A percentile compares a stretch with the other conserved stretches of the same genome.
Conservation (phyloP, 2,888 invertebrate genomes). For the Furcula furcula region DNA sequence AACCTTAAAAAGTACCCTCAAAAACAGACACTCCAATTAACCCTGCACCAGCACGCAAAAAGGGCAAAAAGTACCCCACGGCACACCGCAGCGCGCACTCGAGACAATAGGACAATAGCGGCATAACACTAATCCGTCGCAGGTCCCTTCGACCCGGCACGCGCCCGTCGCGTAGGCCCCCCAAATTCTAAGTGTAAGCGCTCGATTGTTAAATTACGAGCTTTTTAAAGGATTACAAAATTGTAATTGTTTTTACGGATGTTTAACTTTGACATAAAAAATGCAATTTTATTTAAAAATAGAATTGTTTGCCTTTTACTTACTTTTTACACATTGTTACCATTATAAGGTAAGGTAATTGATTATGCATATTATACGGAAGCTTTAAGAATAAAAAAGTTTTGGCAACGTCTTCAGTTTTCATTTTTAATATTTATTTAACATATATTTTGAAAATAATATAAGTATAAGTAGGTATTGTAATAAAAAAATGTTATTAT, state of each 20-base stretch:
- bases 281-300: neutral
- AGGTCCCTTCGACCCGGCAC: constrained; percentile 34
- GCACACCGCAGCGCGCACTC: constrained; percentile 7
- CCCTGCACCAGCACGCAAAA: constrained; percentile 30
- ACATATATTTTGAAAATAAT: too few relatives aligned
- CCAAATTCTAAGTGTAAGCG: constrained; percentile 26
- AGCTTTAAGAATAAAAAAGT: too few relatives aligned
- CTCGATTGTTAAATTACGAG: constrained; percentile 34
- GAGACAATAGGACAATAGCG: constrained; percentile 54
- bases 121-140: constrained; percentile 52
- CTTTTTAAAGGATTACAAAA: constrained; percentile 33
- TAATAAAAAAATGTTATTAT: too few relatives aligned
- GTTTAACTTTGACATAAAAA: constrained; percentile 18
- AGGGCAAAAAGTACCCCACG: constrained; percentile 35
- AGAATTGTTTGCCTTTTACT: too few relatives aligned
- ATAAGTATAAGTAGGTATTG: too few relatives aligned
- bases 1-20: constrained; percentile 11
- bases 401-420: too few relatives aligned
- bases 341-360: too few relatives aligned
- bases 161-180: constrained; percentile 23
- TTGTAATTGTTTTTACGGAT: constrained; percentile 29
- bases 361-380: too few relatives aligned
- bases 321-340: too few relatives aligned
- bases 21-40: constrained; percentile 39
- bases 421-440: too few relatives aligned